Base-by-base conservation (phyloP, 1,140 invertebrate genomes). In the Drosophila oshimai region DNA sequence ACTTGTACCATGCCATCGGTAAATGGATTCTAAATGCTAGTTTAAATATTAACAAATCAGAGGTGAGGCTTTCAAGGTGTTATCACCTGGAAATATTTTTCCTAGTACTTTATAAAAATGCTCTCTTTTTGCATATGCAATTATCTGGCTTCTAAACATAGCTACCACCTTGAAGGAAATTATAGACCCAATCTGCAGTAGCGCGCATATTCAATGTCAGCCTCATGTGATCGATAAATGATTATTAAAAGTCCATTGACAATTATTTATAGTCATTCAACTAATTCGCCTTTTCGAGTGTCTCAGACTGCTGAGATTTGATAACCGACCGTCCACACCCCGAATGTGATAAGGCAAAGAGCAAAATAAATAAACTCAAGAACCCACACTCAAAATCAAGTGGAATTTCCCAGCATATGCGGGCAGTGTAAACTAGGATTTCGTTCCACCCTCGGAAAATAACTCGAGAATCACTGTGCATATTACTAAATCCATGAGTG, bases 321-420 rank as follows among this genome's bases (percentile, higher is more conserved):
- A 62, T 65, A 62, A 44, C 24, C 20, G 31, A 7, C 12, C 28
- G 13, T 13, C 33, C 31, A 6, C 37, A 42, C 29, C 29, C 26
- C 20, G 2, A 6, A 13, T 7, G 12, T 33, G 64, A 70, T 70
- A 70, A 70, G 47, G 42, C 26, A 24, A 70, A 47, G 20, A 68
- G 20, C 18, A 22, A 24, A 58, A 17, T 49, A 70, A 70, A 70
- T 29, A 70, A 6, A 17, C 33, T 41, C 26, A 26, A 42, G 36
- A 41, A 41, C 20, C 24, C 28, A 33, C 51, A 58, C 50, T 70
- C 18, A n/a, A 70, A 31, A 41, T 70, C 22, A 70, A 70, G 67
- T 70, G 67, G 67, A 70, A 70, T 58, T 70, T 70, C 65, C 67
- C 67, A 33, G 47, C 13, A n/a, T 28, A 10, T 22, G 54, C n/a